Percentiles rank a stretch among this genome's conserved stretches.
phyloP scores from a whole-genome alignment of 2,113 vertebrate genomes.

The Tachycineta bicolor region DNA sequence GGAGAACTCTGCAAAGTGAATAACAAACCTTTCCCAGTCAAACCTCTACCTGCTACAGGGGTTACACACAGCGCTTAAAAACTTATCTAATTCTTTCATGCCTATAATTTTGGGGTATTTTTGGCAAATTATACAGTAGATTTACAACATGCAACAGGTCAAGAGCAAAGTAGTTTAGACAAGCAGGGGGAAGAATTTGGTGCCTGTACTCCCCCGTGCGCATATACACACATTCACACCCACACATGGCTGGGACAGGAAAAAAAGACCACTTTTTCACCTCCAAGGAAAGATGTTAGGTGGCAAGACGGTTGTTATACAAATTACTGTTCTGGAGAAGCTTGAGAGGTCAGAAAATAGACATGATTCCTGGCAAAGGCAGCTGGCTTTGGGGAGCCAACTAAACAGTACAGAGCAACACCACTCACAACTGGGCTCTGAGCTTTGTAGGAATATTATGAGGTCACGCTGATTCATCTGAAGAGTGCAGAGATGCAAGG shows the following conservation, averaged over 20 bases:
- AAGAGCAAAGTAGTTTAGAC: neutral
- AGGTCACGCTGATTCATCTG: neutral
- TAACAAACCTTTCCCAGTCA: neutral
- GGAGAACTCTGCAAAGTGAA: neutral
- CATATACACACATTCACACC: accelerated
- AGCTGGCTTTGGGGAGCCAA: neutral
- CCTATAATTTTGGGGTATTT: neutral
- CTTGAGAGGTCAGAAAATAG: neutral
- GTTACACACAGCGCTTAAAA: neutral
- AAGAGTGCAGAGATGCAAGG: neutral
- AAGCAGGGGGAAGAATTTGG: neutral
- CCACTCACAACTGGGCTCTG: neutral
- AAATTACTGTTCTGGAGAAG: neutral
- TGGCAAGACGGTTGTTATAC: neutral
- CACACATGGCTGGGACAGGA: accelerated
- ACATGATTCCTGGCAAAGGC: neutral
- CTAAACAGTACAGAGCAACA: accelerated
- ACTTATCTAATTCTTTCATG: neutral
- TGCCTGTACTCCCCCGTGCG: neutral
- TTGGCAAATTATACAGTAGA: neutral
- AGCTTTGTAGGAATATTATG: neutral
- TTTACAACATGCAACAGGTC: neutral
- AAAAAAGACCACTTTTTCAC: neutral
- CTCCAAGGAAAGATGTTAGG: neutral
- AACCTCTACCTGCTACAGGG: neutral